A percentile compares a stretch with the other conserved stretches of the same genome.
phyloP scores from a whole-genome alignment of 2,113 vertebrate genomes.

The Rhodinocichla rosea region DNA sequence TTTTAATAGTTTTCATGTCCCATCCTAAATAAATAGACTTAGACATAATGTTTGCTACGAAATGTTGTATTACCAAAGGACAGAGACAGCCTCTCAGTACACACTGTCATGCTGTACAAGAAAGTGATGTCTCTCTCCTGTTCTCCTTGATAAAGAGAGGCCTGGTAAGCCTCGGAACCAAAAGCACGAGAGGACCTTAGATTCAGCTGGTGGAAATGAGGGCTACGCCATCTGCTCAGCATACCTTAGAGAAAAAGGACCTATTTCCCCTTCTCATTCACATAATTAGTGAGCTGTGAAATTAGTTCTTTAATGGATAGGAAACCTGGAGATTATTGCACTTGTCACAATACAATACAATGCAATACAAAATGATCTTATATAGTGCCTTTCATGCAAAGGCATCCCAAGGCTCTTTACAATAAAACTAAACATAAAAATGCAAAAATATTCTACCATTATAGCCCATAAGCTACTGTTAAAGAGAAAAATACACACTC shows the following conservation, averaged over 20 bases:
- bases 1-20: slow-evolving; percentile 1
- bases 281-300: slow-evolving; percentile 79
- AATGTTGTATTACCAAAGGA: not conserved
- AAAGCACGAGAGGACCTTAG: not conserved
- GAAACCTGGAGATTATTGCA: slow-evolving; percentile 69
- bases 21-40: slow-evolving; percentile 9
- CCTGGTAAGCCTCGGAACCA: not conserved
- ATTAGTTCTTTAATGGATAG: slow-evolving; percentile 77
- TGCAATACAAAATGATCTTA: slow-evolving; percentile 54
- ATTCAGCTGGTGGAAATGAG: slow-evolving; percentile 35
- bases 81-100: not conserved
- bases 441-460: slow-evolving; percentile 43
- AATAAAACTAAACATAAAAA: slow-evolving; percentile 69
- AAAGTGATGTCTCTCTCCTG: not conserved
- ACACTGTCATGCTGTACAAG: not conserved
- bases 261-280: slow-evolving; percentile 68
- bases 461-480: slow-evolving; percentile 41
- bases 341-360: slow-evolving; percentile 63
- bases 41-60: not conserved
- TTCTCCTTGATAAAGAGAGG: not conserved
- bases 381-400: slow-evolving; percentile 61
- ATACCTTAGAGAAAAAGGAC: slow-evolving; percentile 65
- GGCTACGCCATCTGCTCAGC: slow-evolving; percentile 62
- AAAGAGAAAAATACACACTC: slow-evolving; percentile 22
- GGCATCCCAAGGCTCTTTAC: slow-evolving; percentile 56